A percentile compares a stretch with the other conserved stretches of the same genome.
These are phyloP conservation scores for Selenia dentaria DNA, from an alignment of 2,888 invertebrate species.

Conservation along the genomic window DNA sequence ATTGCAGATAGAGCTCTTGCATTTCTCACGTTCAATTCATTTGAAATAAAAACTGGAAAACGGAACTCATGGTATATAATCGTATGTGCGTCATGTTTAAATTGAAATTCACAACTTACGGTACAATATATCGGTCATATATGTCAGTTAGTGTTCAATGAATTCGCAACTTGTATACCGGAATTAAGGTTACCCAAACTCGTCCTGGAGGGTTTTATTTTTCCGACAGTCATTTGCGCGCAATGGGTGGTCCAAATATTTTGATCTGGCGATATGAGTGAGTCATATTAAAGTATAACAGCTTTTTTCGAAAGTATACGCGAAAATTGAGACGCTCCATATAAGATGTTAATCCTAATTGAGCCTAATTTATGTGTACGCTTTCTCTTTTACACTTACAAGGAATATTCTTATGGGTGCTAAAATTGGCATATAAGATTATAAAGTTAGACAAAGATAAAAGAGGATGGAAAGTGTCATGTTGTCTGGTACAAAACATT, in stretches of 20 bases:
- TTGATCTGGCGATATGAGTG: constrained; percentile 9
- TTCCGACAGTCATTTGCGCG: constrained; percentile 1
- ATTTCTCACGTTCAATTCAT: constrained; percentile 30
- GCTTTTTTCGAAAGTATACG: constrained; percentile 17
- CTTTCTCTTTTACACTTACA: constrained; percentile 15
- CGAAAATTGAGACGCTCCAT: constrained; percentile 19
- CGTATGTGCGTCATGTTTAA: constrained; percentile 2
- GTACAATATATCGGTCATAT: constrained; percentile 21
- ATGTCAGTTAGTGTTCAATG: constrained; percentile 16
- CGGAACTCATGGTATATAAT: constrained; percentile 1
- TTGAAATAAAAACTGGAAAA: constrained; percentile 14
- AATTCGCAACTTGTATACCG: constrained; percentile 13
- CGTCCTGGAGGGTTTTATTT: constrained; percentile 9
- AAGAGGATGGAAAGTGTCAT: too few species aligned
- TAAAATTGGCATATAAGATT: too few species aligned
- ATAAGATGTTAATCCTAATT: constrained; percentile 11
- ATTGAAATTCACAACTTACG: constrained; percentile 22
- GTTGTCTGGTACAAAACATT: too few species aligned
- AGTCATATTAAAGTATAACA: constrained; percentile 4
- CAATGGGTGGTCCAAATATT: constrained; percentile 16
- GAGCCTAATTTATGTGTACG: constrained; percentile 7
- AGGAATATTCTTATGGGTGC: neutral
- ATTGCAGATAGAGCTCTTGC: constrained; percentile 18
- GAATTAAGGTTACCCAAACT: constrained; percentile 14
- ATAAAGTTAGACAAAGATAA: too few species aligned